Conservation (phyloP, 2,888 invertebrate genomes). For the Cephonodes hylas region DNA sequence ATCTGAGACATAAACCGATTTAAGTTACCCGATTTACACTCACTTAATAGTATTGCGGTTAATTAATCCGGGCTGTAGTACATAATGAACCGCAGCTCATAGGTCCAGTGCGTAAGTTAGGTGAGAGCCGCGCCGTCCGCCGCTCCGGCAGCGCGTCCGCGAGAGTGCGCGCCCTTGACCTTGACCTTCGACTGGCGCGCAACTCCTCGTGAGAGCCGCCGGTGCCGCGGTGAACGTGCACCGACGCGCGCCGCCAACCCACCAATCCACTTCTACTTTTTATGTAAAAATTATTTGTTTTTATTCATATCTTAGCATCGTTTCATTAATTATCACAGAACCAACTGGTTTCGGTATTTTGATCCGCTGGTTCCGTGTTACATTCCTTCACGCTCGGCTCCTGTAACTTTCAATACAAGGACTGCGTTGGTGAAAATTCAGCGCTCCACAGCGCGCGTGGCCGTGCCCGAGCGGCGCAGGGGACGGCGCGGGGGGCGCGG, state of each 20-base stretch:
- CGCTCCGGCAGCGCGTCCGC: no score
- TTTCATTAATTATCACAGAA: neutral
- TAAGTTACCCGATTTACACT: no score
- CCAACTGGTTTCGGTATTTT: neutral
- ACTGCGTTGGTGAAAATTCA: neutral
- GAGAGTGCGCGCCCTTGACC: no score
- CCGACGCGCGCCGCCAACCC: neutral
- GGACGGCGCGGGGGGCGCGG: neutral
- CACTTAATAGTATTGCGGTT: no score
- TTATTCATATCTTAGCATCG: neutral
- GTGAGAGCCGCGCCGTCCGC: no score
- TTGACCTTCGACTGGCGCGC: no score
- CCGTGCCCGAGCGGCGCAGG: neutral
- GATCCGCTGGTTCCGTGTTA: neutral
- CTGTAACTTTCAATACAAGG: neutral
- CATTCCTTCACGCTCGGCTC: neutral
- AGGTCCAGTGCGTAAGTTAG: no score
- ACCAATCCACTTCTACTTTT: no score
- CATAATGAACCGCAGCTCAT: no score
- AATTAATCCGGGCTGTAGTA: no score
- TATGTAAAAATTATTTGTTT: no score
- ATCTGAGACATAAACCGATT: no score
- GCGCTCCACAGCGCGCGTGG: neutral
- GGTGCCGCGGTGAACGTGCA: neutral
- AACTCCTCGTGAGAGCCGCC: neutral